phyloP scores from a whole-genome alignment of 2,888 invertebrate species.

The Laothoe populi region DNA sequence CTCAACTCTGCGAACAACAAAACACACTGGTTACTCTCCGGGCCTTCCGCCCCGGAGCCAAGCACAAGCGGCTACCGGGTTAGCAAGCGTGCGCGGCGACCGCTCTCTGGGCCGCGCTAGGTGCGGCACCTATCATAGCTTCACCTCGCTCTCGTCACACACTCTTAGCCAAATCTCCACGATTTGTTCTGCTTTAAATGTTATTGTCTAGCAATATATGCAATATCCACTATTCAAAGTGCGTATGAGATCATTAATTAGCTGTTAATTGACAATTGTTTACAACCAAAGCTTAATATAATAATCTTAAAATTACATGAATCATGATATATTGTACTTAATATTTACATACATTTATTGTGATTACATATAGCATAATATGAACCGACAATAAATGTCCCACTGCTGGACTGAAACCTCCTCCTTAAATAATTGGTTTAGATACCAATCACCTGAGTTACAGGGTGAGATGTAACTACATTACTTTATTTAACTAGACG shows the following conservation, averaged over 20 bases:
- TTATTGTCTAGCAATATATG: constrained; percentile 63
- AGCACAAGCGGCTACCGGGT: constrained; percentile 84
- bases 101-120: constrained; percentile 64
- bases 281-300: neutral
- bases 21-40: constrained; percentile 84
- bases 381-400: neutral
- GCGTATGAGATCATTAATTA: constrained; percentile 54
- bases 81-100: constrained; percentile 76
- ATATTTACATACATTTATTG: neutral
- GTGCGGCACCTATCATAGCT: constrained; percentile 33
- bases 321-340: neutral
- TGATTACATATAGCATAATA: neutral
- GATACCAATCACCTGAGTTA: neutral
- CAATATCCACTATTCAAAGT: constrained; percentile 55
- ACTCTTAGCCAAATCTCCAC: constrained; percentile 37
- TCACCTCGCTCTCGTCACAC: constrained; percentile 32
- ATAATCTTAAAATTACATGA: constrained; percentile 5
- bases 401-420: neutral
- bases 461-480: neutral
- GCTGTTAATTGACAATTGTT: constrained; percentile 32
- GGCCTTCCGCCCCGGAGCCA: constrained; percentile 79
- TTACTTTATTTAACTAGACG: neutral
- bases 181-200: constrained; percentile 50
- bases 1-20: constrained; percentile 86
- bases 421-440: neutral